Percentiles rank a stretch among this genome's conserved stretches.
These are phyloP conservation scores for Lepus oiostolus DNA, from an alignment of 2,797 vertebrate species.

Conservation along the genomic window DNA sequence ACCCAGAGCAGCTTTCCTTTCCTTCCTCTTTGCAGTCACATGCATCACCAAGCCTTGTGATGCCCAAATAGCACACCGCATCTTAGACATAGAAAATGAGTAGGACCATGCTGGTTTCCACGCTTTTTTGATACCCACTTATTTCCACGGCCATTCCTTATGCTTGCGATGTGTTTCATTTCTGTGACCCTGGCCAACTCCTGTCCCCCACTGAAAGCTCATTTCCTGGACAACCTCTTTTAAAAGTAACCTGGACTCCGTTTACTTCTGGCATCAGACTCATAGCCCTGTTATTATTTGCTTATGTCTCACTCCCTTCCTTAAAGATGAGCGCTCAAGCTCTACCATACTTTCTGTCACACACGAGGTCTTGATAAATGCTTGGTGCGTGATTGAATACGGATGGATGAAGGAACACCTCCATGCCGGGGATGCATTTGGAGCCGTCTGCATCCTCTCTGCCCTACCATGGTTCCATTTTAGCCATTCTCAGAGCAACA, in stretches of 20 bases:
- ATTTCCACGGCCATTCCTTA: not conserved
- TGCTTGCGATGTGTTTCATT: not conserved
- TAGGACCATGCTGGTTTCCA: rapidly evolving
- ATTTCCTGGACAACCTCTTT: not conserved
- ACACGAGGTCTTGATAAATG: not conserved
- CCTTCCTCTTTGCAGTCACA: not conserved
- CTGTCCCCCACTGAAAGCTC: not conserved
- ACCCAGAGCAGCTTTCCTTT: not conserved
- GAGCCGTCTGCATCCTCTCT: not conserved
- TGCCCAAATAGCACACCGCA: not conserved
- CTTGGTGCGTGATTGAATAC: not conserved
- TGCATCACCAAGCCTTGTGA: not conserved
- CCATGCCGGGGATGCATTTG: not conserved
- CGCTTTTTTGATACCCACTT: too few relatives aligned
- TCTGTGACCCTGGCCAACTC: not conserved
- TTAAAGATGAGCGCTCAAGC: not conserved
- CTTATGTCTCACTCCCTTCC: not conserved
- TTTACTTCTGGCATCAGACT: not conserved
- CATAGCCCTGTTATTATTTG: not conserved
- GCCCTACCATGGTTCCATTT: not conserved
- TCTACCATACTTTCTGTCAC: not conserved
- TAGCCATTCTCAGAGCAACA: not conserved
- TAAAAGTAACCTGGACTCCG: not conserved
- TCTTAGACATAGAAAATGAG: not conserved
- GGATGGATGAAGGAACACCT: not conserved